Evolutionary conservation across 2,888 invertebrate genomes (phyloP), one percentile per base, ranked within the genome.

Genomic region (Vannuccia rotundouncinata): DNA sequence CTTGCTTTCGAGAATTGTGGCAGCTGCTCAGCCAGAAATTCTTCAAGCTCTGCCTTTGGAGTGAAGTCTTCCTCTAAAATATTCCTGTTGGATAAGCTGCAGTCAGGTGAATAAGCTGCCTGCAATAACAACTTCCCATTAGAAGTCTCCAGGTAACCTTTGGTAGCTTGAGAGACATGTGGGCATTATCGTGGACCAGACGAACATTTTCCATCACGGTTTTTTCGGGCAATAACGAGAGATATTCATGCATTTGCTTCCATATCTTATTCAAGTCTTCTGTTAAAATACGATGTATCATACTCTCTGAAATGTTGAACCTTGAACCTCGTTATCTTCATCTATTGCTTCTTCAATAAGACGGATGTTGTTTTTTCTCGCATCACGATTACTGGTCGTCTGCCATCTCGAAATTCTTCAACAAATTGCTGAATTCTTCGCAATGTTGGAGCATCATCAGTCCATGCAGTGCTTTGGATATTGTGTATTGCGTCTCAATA

Each of bases 401-500:
- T 45, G 45, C 45, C 17, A 45, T 45, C 45, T 45, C 66, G 66
- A 66, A 66, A 27, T 66, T 66, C 66, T 66, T 66, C 22, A 22
- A 66, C 66, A 66, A 66, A 2, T 22, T 66, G 66, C 66, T 66
- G 25, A 66, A 66, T 22, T 66, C 66, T 66, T 66, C 66, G 66
- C 2, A 66, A n/a, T 22, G 13, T 66, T n/a, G 66, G 66, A 66
- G 66, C 5, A 66, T 66, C 66, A 22, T 22, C 66, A 66, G 66
- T 17, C 66, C 66, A 66, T 66, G 66, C 66, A 66, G 66, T 66
- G 2, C 10, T 66, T 66, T 22, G 66, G 66, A 66, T 66, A 66
- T 66, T 66, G 66, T 66, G 66, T 66, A 66, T 66, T 66, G 66
- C 66, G 66, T 66, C 25, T 66, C 66, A 66, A 66, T 66, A 66